phyloP scores from a whole-genome alignment of 2,797 vertebrate species.

The Phataginus tetradactyla region DNA sequence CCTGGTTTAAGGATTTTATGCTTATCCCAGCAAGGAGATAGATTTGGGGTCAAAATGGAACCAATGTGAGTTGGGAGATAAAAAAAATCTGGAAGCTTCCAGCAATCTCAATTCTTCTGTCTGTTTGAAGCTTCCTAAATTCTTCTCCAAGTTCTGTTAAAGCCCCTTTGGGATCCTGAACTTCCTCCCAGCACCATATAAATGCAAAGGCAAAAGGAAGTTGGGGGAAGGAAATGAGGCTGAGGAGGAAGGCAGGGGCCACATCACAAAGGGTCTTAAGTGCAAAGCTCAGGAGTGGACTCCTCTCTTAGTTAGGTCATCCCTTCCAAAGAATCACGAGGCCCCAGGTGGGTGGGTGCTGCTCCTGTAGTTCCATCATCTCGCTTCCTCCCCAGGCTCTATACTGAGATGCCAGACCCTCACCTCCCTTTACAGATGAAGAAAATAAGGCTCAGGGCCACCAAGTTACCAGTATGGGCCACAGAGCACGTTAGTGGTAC shows the following conservation, averaged over 20 bases:
- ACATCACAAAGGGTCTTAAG: background rate
- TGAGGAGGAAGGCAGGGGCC: background rate
- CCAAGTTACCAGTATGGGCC: background rate
- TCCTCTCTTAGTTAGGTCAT: background rate
- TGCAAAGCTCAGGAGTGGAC: background rate
- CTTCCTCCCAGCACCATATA: background rate
- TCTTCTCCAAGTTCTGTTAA: background rate
- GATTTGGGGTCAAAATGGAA: background rate
- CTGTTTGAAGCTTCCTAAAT: background rate
- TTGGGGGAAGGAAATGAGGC: no score
- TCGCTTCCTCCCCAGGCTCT: background rate
- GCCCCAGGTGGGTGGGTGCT: background rate
- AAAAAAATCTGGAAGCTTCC: background rate
- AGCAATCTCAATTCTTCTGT: background rate
- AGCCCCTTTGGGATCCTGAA: background rate
- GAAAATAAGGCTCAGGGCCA: background rate
- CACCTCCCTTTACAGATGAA: background rate
- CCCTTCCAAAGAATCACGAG: background rate
- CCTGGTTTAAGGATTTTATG: background rate
- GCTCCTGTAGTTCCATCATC: accelerated
- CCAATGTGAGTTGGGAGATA: background rate
- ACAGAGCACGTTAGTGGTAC: background rate
- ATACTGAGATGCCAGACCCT: background rate
- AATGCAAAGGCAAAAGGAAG: background rate
- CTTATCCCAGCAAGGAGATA: background rate